phyloP scores from a whole-genome alignment of 2,797 vertebrate genomes.

The Buceros bicornis region DNA sequence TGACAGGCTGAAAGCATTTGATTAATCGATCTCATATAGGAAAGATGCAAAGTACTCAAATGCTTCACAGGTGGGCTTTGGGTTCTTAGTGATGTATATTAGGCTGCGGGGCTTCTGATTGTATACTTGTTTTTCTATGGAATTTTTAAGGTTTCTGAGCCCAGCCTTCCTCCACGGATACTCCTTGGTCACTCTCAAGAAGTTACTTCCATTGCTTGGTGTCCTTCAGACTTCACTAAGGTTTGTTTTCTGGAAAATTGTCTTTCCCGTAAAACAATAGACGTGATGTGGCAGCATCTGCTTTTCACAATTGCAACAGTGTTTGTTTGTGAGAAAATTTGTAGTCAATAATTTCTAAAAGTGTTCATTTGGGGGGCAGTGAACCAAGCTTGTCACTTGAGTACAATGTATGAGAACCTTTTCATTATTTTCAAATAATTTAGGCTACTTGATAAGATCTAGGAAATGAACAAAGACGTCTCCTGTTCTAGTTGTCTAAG shows the following conservation, averaged over 20 bases:
- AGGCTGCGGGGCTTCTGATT: neutral
- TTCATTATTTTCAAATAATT: neutral
- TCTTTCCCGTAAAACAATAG: neutral
- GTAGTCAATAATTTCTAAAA: neutral
- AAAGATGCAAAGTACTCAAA: neutral
- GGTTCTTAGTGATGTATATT: neutral
- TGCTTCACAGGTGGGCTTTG: neutral
- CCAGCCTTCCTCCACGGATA: slow-evolving; percentile 85
- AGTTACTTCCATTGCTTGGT: slow-evolving; percentile 95
- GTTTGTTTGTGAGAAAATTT: neutral
- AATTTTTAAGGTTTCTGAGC: slow-evolving; percentile 87
- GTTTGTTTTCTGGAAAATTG: slow-evolving; percentile 74
- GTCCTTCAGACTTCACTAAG: slow-evolving; percentile 96
- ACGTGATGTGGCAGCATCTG: neutral
- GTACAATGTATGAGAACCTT: neutral
- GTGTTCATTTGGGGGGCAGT: neutral
- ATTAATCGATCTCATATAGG: neutral
- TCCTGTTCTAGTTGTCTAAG: neutral
- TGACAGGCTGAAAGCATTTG: neutral
- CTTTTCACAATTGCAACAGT: neutral
- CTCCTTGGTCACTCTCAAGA: slow-evolving; percentile 94
- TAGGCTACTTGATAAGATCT: neutral
- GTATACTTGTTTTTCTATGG: neutral
- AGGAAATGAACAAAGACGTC: neutral
- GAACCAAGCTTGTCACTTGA: neutral